Percentiles rank a stretch among this genome's conserved stretches.
These are phyloP conservation scores for Donacobius atricapilla DNA, from an alignment of 2,113 vertebrate species.

Conservation along the genomic window DNA sequence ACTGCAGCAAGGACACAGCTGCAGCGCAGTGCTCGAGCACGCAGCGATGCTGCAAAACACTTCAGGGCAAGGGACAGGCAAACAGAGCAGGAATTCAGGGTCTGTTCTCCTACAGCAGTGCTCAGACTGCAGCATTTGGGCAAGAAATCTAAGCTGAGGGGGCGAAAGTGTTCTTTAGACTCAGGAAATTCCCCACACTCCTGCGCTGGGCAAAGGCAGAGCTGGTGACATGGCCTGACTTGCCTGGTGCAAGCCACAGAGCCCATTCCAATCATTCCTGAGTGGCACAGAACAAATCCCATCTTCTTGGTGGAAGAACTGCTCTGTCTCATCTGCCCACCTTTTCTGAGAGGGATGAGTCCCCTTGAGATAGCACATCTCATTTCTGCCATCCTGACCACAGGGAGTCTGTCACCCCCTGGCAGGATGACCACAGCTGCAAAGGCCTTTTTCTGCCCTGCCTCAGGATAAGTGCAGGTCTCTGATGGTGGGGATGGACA, in stretches of 20 bases:
- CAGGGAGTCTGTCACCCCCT: not conserved
- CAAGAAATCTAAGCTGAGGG: not conserved
- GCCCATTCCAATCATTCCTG: not conserved
- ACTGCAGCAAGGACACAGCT: conserved; percentile 23
- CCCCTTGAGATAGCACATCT: accelerated
- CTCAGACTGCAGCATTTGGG: not conserved
- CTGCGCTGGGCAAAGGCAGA: not conserved
- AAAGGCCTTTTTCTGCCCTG: not conserved
- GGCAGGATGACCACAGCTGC: not conserved
- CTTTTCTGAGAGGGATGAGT: not conserved
- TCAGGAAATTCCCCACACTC: not conserved
- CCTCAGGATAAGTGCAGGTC: not conserved
- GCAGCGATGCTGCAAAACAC: not conserved
- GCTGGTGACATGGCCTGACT: not conserved
- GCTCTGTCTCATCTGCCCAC: not conserved
- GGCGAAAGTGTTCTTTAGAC: accelerated
- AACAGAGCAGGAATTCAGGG: not conserved
- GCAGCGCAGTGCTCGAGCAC: not conserved
- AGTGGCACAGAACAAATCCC: not conserved
- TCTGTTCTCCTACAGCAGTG: not conserved
- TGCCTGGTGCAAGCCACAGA: not conserved
- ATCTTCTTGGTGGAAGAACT: not conserved
- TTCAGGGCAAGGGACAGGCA: not conserved
- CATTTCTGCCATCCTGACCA: not conserved
- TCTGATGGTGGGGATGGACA: not conserved